Conservation (phyloP, 2,113 vertebrate species). For the Hippocampus mohnikei region DNA sequence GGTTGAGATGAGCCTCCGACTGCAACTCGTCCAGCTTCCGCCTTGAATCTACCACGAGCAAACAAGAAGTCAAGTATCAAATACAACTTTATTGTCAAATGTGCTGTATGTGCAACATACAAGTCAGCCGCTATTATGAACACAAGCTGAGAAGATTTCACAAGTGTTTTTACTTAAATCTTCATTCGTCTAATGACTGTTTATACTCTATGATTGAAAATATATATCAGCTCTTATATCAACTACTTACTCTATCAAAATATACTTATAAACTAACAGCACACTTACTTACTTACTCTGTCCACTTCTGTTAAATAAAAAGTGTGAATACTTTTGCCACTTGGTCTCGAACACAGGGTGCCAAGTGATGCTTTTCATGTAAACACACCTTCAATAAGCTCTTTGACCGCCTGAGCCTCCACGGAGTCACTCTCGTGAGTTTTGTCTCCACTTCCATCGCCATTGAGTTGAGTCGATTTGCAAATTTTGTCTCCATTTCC, state of each 20-base stretch:
- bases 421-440: conserved; percentile 59
- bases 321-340: too few species aligned
- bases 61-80: not conserved
- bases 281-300: not conserved
- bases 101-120: too few species aligned
- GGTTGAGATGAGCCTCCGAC: conserved; percentile 56
- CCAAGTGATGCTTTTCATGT: not conserved
- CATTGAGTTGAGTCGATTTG: not conserved
- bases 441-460: conserved; percentile 19
- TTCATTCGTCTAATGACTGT: too few species aligned
- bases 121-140: not conserved
- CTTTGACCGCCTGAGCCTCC: conserved; percentile 82
- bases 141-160: too few species aligned
- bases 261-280: not conserved
- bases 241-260: too few species aligned
- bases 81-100: too few species aligned
- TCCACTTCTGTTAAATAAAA: not conserved
- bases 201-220: too few species aligned
- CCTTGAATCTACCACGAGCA: conserved; percentile 73
- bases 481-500: conserved; percentile 15
- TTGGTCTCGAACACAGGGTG: not conserved
- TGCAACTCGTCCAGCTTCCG: conserved; percentile 78
- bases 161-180: too few species aligned
- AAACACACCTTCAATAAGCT: conserved; percentile 80
- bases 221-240: too few species aligned